Conservation (phyloP, 1,140 invertebrate species). For the Artemia franciscana region DNA sequence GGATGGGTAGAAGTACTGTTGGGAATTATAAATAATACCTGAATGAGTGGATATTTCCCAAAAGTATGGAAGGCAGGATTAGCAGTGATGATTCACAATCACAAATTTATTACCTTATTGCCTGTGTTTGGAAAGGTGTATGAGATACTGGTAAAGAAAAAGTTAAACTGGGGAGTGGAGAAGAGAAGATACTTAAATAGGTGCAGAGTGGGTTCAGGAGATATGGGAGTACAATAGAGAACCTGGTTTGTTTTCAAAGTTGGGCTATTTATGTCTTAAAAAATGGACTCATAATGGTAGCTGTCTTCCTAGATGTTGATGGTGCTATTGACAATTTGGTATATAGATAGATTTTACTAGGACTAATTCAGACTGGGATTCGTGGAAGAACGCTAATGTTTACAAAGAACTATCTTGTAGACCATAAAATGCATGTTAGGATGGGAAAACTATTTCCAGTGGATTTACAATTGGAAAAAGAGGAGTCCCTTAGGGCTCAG, state of each 20-base stretch:
- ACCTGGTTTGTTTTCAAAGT: not conserved
- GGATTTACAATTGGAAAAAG: no score
- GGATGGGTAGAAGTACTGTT: not conserved
- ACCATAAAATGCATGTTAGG: not conserved
- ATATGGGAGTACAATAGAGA: not conserved
- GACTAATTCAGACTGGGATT: not conserved
- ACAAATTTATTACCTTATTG: not conserved
- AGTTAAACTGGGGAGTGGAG: not conserved
- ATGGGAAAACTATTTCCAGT: not conserved
- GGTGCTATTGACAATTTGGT: not conserved
- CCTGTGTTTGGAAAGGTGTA: not conserved
- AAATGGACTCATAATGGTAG: not conserved
- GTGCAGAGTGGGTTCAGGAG: not conserved
- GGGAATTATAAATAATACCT: not conserved
- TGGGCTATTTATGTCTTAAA: not conserved
- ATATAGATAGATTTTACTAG: not conserved
- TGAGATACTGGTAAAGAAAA: not conserved
- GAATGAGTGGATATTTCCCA: not conserved
- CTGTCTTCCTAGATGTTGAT: not conserved
- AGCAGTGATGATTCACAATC: not conserved
- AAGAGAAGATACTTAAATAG: not conserved
- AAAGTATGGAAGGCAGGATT: not conserved
- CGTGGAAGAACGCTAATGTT: not conserved
- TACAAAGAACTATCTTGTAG: not conserved
- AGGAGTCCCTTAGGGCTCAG: no score